Evolutionary conservation across 2,797 vertebrate genomes (phyloP), one percentile per base, ranked within the genome.

Genomic region (Fundulus diaphanus): DNA sequence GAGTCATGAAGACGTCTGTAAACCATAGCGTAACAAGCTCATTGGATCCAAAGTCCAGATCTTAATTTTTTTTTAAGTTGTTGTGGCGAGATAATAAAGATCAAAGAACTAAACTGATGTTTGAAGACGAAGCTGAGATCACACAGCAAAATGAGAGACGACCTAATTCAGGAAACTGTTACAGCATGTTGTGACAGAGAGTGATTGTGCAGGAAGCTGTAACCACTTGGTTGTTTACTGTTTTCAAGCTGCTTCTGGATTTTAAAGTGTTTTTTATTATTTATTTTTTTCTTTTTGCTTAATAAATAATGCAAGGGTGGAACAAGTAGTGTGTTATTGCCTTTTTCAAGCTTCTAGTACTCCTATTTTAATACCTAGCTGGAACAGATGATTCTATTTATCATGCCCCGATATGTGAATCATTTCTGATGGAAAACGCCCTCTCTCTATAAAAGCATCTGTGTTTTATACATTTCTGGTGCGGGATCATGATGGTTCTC

Each of bases 401-500:
- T 46, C 44, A 15, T 46, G 8, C 44, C 44, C 44, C 31, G 57
- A 59, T 9, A 59, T 59, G 57, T 9, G 29, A 33, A 59, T 33
- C 16, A 0, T 31, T 9, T 57, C 11, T 27, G 7, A 29, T 56
- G n/a, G n/a, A n/a, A n/a, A n/a, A n/a, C n/a, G n/a, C n/a, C n/a
- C n/a, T n/a, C n/a, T n/a, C n/a, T n/a, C n/a, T n/a, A n/a, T 57
- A 27, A 63, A 37, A 63, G 35, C 24, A 63, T 22, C 22, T 65
- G 20, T 13, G 11, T 65, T 37, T 40, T 18, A 37, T 40, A n/a
- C 24, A 3, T 33, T 27, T 51, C 2, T 52, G 40, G 31, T 33
- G 5, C 12, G 44, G 7, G 49, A 1, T 66, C 31, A n/a, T 84
- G 74, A 89, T 69, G 13, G 13, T 70, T 73, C 0, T 27, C 0